Base-by-base conservation (phyloP, 2,113 vertebrate species). In the Ctenodactylus gundi region DNA sequence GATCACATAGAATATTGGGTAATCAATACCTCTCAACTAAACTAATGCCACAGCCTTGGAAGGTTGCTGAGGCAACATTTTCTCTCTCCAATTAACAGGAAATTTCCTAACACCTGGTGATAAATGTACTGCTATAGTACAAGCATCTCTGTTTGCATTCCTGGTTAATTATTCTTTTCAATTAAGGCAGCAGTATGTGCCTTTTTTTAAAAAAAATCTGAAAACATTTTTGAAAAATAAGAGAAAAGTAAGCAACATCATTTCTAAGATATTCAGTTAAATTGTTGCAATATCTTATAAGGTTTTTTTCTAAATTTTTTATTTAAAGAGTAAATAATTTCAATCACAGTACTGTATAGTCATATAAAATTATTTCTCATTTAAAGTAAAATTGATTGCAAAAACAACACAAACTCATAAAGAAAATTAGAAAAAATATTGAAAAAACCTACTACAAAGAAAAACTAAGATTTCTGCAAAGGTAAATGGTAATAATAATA, bases 141-240 rank as follows among this genome's bases (percentile, higher is more conserved):
- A 49, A 23, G 83, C 15, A 73, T 62, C n/a, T 85, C 23, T 75
- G 0, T 64, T 18, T 68, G 21, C 31, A 31, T 53, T 89, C 82
- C 88, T 92, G 44, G 29, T 70, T 85, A 93, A 31, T 60, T 91
- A 23, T 72, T 72, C 18, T 88, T 88, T 70, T 60, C 39, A 27
- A 73, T 36, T 51, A 85, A 85, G 76, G n/a, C 7, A 93, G 51
- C 21, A 65, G 67, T 65, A 49, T 82, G 29, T 68, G 0, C 7
- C 36, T 86, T 87, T 92, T 86, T 87, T 92, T 57, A 72, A n/a
- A 85, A 41, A 68, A 86, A 90, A 81, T 58, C n/a, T 77, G 8
- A 12, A 70, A 87, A 78, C 18, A 62, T 62, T 85, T 78, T 17
- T 10, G 46, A 86, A 86, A 58, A 31, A 46, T 21, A 3, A 64